A percentile compares a stretch with the other conserved stretches of the same genome.
Conservation (phyloP, 2,888 invertebrate genomes). For the Archaeoteleia sp. region DNA sequence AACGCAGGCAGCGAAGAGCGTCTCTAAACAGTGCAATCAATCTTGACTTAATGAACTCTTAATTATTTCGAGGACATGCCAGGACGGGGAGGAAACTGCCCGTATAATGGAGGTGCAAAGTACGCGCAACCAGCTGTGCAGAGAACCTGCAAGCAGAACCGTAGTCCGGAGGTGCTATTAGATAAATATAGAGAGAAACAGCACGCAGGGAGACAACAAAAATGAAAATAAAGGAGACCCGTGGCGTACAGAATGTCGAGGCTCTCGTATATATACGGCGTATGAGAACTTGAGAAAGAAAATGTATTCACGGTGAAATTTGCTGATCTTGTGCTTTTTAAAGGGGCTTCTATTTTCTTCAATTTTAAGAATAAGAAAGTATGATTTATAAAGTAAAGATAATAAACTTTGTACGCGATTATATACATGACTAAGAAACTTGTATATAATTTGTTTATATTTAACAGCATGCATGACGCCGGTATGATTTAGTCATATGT, state of each 20-base stretch:
- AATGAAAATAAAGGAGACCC: slow-evolving; percentile 65
- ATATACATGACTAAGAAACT: too few relatives aligned
- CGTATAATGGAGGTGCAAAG: slow-evolving; percentile 73
- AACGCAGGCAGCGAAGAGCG: slow-evolving; percentile 38
- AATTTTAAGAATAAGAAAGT: too few relatives aligned
- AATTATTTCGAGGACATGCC: slow-evolving; percentile 73
- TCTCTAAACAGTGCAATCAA: slow-evolving; percentile 72
- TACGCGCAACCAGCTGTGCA: slow-evolving; percentile 66
- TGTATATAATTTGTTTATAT: too few relatives aligned
- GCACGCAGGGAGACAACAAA: slow-evolving; percentile 58
- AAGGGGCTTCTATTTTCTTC: too few relatives aligned
- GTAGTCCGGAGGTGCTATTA: slow-evolving; percentile 66
- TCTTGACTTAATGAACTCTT: slow-evolving; percentile 74
- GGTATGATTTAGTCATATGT: too few relatives aligned
- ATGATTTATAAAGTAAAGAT: too few relatives aligned
- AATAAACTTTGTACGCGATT: too few relatives aligned
- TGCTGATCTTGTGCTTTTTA: slow-evolving; percentile 9
- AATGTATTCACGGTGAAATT: slow-evolving; percentile 28
- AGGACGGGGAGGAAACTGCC: slow-evolving; percentile 68
- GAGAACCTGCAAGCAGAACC: slow-evolving; percentile 56
- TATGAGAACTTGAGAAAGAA: slow-evolving; percentile 26
- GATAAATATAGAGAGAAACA: slow-evolving; percentile 71
- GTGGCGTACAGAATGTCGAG: slow-evolving; percentile 28
- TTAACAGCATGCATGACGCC: too few relatives aligned
- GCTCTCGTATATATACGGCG: slow-evolving; percentile 5